These are phyloP conservation scores for Bungarus multicinctus DNA, from an alignment of 2,113 vertebrate species.

Conservation along the genomic window DNA sequence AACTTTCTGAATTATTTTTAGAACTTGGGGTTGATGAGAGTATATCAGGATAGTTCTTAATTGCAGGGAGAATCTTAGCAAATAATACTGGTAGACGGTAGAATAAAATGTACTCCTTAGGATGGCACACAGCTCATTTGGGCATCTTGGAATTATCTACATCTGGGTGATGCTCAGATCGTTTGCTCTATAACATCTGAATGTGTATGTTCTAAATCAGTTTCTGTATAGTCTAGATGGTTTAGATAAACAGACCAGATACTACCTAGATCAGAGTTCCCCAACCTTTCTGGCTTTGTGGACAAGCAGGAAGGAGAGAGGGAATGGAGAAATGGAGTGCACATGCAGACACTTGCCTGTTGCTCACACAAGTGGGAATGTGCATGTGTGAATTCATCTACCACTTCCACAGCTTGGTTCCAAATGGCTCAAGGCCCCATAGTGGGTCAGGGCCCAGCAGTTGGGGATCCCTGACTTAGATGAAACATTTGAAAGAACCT, in stretches of 20 bases:
- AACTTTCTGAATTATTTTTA: neutral
- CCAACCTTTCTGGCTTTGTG: no score
- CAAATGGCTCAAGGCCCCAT: no score
- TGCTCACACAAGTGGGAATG: no score
- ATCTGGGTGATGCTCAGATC: neutral
- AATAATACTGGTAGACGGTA: neutral
- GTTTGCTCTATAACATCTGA: neutral
- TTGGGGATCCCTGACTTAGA: neutral
- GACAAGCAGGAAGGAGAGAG: no score
- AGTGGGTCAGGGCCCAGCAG: no score
- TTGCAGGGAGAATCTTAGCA: neutral
- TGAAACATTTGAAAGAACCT: neutral
- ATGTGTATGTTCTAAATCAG: neutral
- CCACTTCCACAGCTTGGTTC: no score
- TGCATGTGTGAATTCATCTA: no score
- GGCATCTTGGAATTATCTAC: neutral
- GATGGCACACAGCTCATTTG: neutral
- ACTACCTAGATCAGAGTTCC: neutral
- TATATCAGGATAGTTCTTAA: neutral
- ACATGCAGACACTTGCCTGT: fast-evolving
- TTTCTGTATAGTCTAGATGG: neutral
- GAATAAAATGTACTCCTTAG: neutral
- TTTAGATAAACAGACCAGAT: neutral
- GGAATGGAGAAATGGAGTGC: no score
- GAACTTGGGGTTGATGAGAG: neutral